These are phyloP conservation scores for Bradypodion pumilum DNA, from an alignment of 2,797 vertebrate genomes.

Conservation along the genomic window DNA sequence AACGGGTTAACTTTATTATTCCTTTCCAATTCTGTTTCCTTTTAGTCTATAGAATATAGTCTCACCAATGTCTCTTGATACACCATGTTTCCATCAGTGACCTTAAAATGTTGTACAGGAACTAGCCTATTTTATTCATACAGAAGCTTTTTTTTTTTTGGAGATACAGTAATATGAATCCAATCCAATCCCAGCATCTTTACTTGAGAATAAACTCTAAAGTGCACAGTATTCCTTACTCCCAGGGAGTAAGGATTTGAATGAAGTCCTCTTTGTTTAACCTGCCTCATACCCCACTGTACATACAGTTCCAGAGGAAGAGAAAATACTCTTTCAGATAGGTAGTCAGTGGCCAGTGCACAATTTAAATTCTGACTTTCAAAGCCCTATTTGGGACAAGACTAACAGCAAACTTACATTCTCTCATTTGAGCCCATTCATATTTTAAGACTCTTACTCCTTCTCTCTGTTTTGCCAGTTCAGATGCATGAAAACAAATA, in stretches of 20 bases:
- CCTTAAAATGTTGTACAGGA: background rate
- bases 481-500: too few species aligned
- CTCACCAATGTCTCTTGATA: background rate
- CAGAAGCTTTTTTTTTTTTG: too few species aligned
- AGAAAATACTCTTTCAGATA: too few species aligned
- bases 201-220: background rate
- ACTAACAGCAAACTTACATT: too few species aligned
- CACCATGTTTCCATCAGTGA: background rate
- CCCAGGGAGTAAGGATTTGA: background rate
- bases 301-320: too few species aligned
- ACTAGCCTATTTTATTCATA: background rate
- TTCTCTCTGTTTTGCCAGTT: too few species aligned
- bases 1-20: background rate
- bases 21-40: background rate
- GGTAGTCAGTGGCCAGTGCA: too few species aligned
- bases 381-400: too few species aligned
- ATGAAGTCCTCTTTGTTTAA: background rate
- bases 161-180: background rate
- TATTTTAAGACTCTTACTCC: too few species aligned
- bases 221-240: background rate
- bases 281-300: too few species aligned
- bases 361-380: too few species aligned
- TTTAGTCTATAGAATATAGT: background rate
- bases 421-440: too few species aligned
- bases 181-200: background rate